Conservation (phyloP, 2,888 invertebrate species). For the Ichneumoninae sp. region DNA sequence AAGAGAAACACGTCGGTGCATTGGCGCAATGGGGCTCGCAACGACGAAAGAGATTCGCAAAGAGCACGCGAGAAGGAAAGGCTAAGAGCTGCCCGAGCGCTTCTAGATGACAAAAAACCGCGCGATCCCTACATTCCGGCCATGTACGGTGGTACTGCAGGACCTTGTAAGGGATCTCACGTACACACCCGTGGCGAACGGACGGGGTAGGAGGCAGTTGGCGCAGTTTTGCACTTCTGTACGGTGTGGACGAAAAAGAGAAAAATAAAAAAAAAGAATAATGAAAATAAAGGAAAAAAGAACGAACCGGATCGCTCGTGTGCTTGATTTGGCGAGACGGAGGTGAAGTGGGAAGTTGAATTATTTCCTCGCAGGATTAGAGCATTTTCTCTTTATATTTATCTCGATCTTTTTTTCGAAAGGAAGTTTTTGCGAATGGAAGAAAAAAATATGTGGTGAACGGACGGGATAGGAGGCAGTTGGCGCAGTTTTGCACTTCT, state of each 20-base stretch:
- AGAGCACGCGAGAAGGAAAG: slow-evolving; percentile 39
- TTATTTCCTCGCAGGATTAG: neutral
- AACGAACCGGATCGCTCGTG: slow-evolving; percentile 41
- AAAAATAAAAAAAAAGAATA: slow-evolving; percentile 9
- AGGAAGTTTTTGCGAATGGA: neutral
- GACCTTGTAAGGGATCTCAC: slow-evolving; percentile 82
- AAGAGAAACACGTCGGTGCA: slow-evolving; percentile 21
- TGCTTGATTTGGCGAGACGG: neutral
- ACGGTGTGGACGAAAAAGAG: slow-evolving; percentile 43
- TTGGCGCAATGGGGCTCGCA: slow-evolving; percentile 28
- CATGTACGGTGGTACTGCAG: slow-evolving; percentile 79
- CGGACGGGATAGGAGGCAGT: slow-evolving; percentile 66
- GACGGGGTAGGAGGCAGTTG: slow-evolving; percentile 67
- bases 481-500: slow-evolving; percentile 76
- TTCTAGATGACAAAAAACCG: slow-evolving; percentile 81
- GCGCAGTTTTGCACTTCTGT: slow-evolving; percentile 76
- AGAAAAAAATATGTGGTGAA: slow-evolving; percentile 40
- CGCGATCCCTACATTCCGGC: slow-evolving; percentile 83
- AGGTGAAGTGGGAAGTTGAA: neutral
- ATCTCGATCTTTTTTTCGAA: neutral
- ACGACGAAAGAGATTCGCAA: slow-evolving; percentile 50
- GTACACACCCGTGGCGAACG: slow-evolving; percentile 72
- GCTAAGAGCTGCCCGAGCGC: slow-evolving; percentile 51
- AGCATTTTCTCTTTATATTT: neutral
- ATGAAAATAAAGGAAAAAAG: slow-evolving; percentile 2